phyloP scores from a whole-genome alignment of 2,797 vertebrate species.

The Diplodus sargus region DNA sequence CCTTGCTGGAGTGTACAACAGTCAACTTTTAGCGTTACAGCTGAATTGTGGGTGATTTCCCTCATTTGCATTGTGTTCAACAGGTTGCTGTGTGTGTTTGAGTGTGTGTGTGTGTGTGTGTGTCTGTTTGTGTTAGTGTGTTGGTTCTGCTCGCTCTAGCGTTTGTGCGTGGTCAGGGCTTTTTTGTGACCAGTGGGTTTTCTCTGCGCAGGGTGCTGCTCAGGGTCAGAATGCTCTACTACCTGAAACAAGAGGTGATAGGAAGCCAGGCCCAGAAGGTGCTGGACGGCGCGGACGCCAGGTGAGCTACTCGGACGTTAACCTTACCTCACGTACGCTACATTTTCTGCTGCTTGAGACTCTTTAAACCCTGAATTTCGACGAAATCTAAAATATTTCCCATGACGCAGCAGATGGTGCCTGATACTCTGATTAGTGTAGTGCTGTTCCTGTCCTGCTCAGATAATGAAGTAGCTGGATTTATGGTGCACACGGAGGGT shows the following conservation, averaged over 20 bases:
- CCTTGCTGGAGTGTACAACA: not conserved
- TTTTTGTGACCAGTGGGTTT: conserved; percentile 80
- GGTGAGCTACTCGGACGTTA: conserved; percentile 83
- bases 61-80: conserved; percentile 50
- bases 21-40: conserved; percentile 17
- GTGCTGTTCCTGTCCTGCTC: conserved; percentile 2
- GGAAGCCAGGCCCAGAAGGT: conserved; percentile 93
- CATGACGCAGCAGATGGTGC: not conserved
- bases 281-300: conserved; percentile 92
- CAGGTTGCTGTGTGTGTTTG: conserved; percentile 23
- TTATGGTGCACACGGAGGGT: not conserved
- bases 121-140: conserved; percentile 33
- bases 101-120: not conserved
- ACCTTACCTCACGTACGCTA: not conserved
- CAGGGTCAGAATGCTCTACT: conserved; percentile 99
- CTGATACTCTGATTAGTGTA: not conserved
- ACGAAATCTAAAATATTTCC: not conserved
- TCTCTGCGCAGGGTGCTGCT: conserved; percentile 92
- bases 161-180: conserved; percentile 67
- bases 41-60: conserved; percentile 45
- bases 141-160: conserved; percentile 75
- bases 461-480: not conserved
- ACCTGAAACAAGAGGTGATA: conserved; percentile 99
- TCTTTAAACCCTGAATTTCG: conserved; percentile 3
- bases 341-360: not conserved